These are phyloP conservation scores for Eueremaeus valkanovi DNA, from an alignment of 2,888 invertebrate species.

Conservation along the genomic window DNA sequence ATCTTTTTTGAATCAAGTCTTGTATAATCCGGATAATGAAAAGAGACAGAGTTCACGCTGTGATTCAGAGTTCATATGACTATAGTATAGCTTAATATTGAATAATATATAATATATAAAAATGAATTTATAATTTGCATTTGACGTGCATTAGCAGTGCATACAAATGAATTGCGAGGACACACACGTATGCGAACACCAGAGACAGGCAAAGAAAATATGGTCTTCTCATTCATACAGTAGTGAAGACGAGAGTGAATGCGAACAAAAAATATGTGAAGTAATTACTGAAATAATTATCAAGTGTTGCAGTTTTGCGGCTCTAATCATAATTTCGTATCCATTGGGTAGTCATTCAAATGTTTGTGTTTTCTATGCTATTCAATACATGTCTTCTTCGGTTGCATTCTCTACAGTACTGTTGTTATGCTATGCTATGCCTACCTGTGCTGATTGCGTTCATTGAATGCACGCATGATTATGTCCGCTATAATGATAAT, in stretches of 20 bases:
- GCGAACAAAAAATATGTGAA: not conserved
- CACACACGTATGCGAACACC: too few relatives aligned
- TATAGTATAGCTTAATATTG: too few relatives aligned
- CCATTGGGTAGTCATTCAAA: not conserved
- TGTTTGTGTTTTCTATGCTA: not conserved
- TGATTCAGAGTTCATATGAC: conserved; percentile 15
- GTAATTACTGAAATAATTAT: not conserved
- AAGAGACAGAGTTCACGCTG: conserved; percentile 32
- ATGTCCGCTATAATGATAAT: conserved; percentile 26
- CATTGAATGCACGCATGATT: conserved; percentile 21
- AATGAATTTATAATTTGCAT: conserved; percentile 25
- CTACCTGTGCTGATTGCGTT: not conserved
- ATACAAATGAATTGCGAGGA: conserved; percentile 5
- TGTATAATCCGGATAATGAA: conserved; percentile 34
- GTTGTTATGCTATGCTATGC: too few relatives aligned
- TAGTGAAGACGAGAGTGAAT: not conserved
- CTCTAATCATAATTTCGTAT: not conserved
- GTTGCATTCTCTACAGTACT: too few relatives aligned
- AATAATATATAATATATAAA: too few relatives aligned
- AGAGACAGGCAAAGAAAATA: too few relatives aligned
- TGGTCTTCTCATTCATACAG: too few relatives aligned
- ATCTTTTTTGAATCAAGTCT: conserved; percentile 33
- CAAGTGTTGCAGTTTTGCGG: not conserved
- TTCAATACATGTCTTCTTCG: not conserved
- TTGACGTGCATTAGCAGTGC: not conserved